Evolutionary conservation across 1,140 invertebrate species (phyloP), one percentile per base, ranked within the genome.

Genomic region (Camponotus floridanus): DNA sequence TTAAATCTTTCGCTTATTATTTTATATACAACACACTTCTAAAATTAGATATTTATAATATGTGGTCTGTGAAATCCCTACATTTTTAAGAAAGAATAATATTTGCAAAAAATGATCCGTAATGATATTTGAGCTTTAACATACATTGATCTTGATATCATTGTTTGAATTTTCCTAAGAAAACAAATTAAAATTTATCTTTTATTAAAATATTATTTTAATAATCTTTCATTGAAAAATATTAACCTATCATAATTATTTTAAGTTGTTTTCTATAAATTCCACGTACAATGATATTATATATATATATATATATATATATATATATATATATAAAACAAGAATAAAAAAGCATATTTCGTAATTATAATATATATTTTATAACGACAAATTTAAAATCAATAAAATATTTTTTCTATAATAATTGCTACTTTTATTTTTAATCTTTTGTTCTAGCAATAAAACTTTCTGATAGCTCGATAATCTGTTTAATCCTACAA

Each of bases 401-500:
- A 31, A 45, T 3, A 31, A 61, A 62, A 62, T 62, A 62, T 76
- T 76, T 62, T 3, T 6, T 31, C 13, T 59, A 59, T 39, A 74
- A 26, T 26, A 3, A 62, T 48, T 8, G 2, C 6, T 1, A 26
- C 21, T 9, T 18, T 18, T 48, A 61, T 15, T 21, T 76, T 76
- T 76, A 76, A 42, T 62, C 57, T 62, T 36, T 36, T 48, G 15
- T 45, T 33, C 31, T 11, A 3, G 39, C 21, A 6, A 61, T 42
- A 26, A 78, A 78, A 39, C 57, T 78, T 36, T 42, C 26, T 64
- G 15, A 78, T 64, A 78, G 64, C 42, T 78, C 59, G 21, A 11
- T 64, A 64, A 45, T 39, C 26, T 26, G 2, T 45, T 26, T 64
- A 48, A 76, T 65, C 18, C 42, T 78, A n/a, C 31, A 65, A 78